Percentiles rank a stretch among this genome's conserved stretches.
Evolutionary conservation across 2,888 invertebrate genomes (phyloP).

Genomic region (Hydrotaea cyrtoneurina): DNA sequence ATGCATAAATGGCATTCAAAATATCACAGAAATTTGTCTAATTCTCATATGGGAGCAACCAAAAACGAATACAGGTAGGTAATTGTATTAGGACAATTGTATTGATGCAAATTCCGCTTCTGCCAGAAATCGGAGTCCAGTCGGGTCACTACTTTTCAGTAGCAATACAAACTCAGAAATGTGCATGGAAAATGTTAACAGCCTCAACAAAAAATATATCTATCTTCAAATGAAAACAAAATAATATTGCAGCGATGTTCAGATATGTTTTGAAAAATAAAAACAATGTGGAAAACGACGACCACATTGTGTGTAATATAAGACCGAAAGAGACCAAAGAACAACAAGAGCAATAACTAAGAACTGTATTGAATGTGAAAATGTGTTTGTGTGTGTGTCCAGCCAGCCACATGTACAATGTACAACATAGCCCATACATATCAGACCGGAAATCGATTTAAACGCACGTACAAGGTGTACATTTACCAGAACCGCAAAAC

Average conservation of each 20-base stretch:
- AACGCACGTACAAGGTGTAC: constrained; percentile 71
- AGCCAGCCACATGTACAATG: not conserved
- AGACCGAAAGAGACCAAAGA: constrained; percentile 11
- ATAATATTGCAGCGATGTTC: not conserved
- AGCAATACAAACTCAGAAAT: not conserved
- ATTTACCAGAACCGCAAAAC: constrained; percentile 59
- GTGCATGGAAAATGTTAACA: too few relatives aligned
- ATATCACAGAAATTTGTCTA: too few relatives aligned
- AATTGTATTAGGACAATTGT: too few relatives aligned
- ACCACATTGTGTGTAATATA: constrained; percentile 2
- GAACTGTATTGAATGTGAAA: not conserved
- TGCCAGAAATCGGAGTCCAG: too few relatives aligned
- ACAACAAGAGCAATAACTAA: not conserved
- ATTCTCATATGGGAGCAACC: too few relatives aligned
- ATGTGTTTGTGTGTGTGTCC: not conserved
- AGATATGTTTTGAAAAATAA: not conserved
- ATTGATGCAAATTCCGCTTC: too few relatives aligned
- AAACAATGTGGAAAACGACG: not conserved
- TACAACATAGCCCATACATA: constrained; percentile 43
- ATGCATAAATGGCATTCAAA: too few relatives aligned
- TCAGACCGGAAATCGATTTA: constrained; percentile 78
- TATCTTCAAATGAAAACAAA: not conserved
- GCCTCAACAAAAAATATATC: too few relatives aligned
- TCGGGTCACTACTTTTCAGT: not conserved
- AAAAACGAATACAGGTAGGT: too few relatives aligned